These are phyloP conservation scores for Falco punctatus DNA, from an alignment of 2,113 vertebrate species.

Conservation along the genomic window DNA sequence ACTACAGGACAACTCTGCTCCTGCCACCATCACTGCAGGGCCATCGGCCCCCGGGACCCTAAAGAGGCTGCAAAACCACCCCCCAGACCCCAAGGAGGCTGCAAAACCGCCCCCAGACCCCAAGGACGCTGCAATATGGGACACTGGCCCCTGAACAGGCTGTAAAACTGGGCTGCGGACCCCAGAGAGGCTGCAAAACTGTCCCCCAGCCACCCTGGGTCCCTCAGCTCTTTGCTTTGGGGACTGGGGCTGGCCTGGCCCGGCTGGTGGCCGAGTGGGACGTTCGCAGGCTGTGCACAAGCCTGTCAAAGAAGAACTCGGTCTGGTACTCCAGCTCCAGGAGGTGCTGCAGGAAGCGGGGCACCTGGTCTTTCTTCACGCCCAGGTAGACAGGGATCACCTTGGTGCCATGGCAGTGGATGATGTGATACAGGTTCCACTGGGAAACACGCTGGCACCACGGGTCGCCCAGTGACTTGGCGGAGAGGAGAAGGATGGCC, in stretches of 20 bases:
- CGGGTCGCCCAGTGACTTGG: not conserved
- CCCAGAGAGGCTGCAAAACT: not conserved
- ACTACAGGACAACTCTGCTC: not conserved
- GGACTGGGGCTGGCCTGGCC: fast-evolving
- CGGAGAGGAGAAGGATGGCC: constrained; percentile 64
- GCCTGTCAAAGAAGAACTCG: constrained; percentile 19
- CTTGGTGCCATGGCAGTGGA: not conserved
- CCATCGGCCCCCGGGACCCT: fast-evolving
- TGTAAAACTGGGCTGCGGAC: no score
- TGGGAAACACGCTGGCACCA: constrained; percentile 58
- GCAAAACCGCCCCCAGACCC: no score
- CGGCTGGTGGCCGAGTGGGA: fast-evolving
- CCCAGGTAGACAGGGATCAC: constrained; percentile 57
- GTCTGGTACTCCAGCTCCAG: constrained; percentile 5
- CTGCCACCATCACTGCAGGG: fast-evolving
- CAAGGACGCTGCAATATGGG: fast-evolving
- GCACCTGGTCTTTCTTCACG: not conserved
- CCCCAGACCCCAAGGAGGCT: no score
- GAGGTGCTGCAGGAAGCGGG: constrained; percentile 22
- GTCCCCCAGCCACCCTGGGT: fast-evolving
- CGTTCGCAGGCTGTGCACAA: not conserved
- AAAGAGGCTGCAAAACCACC: not conserved
- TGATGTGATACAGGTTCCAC: not conserved
- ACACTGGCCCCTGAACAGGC: not conserved
- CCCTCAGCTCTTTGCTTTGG: not conserved